Evolutionary conservation across 2,113 vertebrate species (phyloP).

Genomic region (Toxotes jaculatrix): DNA sequence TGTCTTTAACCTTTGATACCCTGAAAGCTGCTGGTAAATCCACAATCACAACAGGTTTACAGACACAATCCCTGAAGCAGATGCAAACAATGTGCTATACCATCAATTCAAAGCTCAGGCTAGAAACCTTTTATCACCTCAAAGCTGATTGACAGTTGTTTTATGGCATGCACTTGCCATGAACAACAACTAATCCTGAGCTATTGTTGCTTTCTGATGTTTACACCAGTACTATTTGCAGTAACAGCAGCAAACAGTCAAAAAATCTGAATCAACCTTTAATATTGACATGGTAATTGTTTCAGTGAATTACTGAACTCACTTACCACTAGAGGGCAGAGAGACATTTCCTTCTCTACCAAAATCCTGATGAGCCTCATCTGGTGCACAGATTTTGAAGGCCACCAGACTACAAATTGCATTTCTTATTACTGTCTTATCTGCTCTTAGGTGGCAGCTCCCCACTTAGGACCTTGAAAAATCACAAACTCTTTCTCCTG

Average conservation of each 20-base stretch:
- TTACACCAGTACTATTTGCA: not conserved
- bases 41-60: too few species aligned
- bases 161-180: not conserved
- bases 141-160: not conserved
- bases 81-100: not conserved
- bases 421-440: not conserved
- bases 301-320: not conserved
- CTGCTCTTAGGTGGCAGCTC: not conserved
- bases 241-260: not conserved
- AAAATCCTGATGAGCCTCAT: not conserved
- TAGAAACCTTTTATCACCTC: not conserved
- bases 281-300: not conserved
- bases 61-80: not conserved
- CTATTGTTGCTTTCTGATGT: not conserved
- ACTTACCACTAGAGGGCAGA: slow-evolving; percentile 69
- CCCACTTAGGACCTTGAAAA: not conserved
- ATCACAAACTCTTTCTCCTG: not conserved
- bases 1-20: not conserved
- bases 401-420: fast-evolving
- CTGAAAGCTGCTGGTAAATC: not conserved
- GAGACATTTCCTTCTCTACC: not conserved
- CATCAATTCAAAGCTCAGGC: not conserved
- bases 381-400: not conserved
- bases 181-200: not conserved
- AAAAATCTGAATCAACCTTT: not conserved